Conservation (phyloP, 2,113 vertebrate genomes). For the Lasiurus cinereus region DNA sequence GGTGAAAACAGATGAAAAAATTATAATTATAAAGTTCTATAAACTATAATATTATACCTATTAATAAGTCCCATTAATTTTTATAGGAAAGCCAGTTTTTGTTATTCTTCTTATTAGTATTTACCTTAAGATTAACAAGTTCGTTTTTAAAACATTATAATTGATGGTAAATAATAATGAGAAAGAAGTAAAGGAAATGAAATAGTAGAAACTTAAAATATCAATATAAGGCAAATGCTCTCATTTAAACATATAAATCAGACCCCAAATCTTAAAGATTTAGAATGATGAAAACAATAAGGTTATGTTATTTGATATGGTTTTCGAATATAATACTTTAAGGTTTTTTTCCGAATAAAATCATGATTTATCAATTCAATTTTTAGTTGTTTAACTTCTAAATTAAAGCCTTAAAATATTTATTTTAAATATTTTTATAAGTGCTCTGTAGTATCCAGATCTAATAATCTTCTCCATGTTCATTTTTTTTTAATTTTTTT, state of each 20-base stretch:
- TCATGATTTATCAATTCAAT: not conserved
- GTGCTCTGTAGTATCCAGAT: not conserved
- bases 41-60: not conserved
- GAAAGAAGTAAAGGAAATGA: constrained; percentile 21
- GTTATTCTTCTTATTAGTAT: not conserved
- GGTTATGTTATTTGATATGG: not conserved
- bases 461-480: not conserved
- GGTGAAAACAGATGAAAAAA: not conserved
- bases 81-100: not conserved
- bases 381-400: not conserved
- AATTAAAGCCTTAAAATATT: not conserved
- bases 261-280: not conserved
- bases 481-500: not conserved
- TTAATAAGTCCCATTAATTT: not conserved
- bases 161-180: not conserved
- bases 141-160: not conserved
- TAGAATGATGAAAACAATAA: not conserved
- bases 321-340: not conserved
- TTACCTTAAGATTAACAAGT: not conserved
- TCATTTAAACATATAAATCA: not conserved
- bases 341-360: not conserved
- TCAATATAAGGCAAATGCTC: not conserved
- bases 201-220: not conserved
- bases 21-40: constrained; percentile 17
- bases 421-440: constrained; percentile 28